Evolutionary conservation across 2,888 invertebrate genomes (phyloP).

Genomic region (Meghimatium bilineatum): DNA sequence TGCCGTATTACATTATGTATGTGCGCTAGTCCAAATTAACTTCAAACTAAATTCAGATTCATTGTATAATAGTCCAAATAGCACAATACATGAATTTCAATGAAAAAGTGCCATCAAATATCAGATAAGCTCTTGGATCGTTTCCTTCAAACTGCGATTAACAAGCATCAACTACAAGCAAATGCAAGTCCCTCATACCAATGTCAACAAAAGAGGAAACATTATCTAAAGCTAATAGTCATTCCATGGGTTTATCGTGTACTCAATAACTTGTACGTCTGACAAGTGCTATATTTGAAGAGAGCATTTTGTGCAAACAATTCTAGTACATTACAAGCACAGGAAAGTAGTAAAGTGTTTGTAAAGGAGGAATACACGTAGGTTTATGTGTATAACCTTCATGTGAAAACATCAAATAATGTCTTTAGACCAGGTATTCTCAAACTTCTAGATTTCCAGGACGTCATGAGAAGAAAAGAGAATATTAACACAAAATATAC

Average conservation of each 20-base stretch:
- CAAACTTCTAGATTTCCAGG: neutral
- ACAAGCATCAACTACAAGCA: neutral
- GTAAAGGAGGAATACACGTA: neutral
- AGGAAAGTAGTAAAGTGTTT: neutral
- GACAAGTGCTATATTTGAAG: neutral
- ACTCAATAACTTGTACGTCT: neutral
- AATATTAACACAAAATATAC: neutral
- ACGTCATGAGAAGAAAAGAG: neutral
- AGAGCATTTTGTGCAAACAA: neutral
- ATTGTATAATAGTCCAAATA: neutral
- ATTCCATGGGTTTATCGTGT: neutral
- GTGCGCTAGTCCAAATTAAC: too few species aligned
- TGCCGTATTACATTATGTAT: too few species aligned
- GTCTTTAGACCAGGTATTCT: neutral
- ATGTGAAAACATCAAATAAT: neutral
- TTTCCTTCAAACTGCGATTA: neutral
- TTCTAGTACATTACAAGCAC: neutral
- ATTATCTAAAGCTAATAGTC: neutral
- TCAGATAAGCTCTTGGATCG: neutral
- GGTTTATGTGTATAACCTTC: neutral
- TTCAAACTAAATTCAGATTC: too few species aligned
- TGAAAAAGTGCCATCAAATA: neutral
- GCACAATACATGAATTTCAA: neutral
- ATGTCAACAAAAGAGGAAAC: neutral
- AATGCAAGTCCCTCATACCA: neutral